phyloP scores from a whole-genome alignment of 2,888 invertebrate genomes.

The Xestobium rufovillosum region DNA sequence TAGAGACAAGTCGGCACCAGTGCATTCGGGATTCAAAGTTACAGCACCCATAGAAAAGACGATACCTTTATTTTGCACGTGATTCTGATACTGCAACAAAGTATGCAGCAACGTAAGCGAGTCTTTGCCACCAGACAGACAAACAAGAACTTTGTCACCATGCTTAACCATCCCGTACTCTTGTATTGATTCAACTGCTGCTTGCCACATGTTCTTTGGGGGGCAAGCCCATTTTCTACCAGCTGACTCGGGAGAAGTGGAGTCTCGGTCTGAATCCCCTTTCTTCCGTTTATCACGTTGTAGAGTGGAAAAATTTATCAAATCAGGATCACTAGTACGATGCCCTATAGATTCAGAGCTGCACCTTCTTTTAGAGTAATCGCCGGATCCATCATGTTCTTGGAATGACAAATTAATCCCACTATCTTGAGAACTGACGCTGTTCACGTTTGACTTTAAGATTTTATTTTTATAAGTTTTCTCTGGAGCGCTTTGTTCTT shows the following conservation, averaged over 20 bases:
- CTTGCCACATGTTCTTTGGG: constrained; percentile 75
- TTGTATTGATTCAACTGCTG: constrained; percentile 71
- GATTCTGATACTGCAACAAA: constrained; percentile 75
- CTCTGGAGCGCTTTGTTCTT: constrained; percentile 40
- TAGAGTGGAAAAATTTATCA: constrained; percentile 34
- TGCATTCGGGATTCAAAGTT: constrained; percentile 64
- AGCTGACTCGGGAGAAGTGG: constrained; percentile 37
- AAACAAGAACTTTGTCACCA: constrained; percentile 76
- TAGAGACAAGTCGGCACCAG: constrained; percentile 47
- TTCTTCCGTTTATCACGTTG: constrained; percentile 33
- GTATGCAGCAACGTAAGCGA: constrained; percentile 80
- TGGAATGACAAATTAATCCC: constrained; percentile 69
- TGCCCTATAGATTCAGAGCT: constrained; percentile 36
- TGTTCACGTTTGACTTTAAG: constrained; percentile 57
- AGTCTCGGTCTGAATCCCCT: constrained; percentile 17
- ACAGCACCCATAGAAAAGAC: constrained; percentile 66
- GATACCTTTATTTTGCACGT: constrained; percentile 65
- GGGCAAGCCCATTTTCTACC: constrained; percentile 65
- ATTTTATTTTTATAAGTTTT: constrained; percentile 47
- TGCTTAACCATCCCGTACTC: constrained; percentile 78
- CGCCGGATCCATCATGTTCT: constrained; percentile 49
- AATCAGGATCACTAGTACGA: constrained; percentile 30
- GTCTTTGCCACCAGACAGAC: constrained; percentile 76
- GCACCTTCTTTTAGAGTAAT: constrained; percentile 33
- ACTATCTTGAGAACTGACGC: constrained; percentile 69